Evolutionary conservation across 2,113 vertebrate genomes (phyloP).

Genomic region (Epinephelus lanceolatus): DNA sequence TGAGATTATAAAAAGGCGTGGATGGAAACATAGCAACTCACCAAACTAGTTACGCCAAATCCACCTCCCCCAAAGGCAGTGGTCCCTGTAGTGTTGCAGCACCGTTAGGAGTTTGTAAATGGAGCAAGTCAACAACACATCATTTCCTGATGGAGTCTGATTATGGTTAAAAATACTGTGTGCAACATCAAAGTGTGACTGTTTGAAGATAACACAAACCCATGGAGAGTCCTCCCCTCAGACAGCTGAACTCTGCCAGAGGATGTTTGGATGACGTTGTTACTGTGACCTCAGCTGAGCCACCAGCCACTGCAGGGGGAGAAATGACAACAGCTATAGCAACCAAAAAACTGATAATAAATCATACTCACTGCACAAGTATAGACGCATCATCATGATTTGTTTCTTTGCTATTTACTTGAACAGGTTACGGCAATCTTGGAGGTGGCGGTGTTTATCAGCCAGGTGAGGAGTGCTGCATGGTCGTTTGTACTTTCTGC

Average conservation of each 20-base stretch:
- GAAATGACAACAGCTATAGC: background rate
- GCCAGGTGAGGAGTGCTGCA: conserved; percentile 69
- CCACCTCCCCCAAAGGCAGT: background rate
- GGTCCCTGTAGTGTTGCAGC: conserved; percentile 24
- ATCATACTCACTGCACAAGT: background rate
- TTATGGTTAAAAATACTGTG: conserved; percentile 34
- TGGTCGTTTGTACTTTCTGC: background rate
- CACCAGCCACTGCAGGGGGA: background rate
- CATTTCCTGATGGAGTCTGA: conserved; percentile 45
- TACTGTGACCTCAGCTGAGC: conserved; percentile 32
- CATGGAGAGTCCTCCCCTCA: conserved; percentile 31
- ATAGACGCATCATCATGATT: background rate
- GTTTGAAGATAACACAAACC: conserved; percentile 58
- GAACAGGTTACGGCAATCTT: conserved; percentile 82
- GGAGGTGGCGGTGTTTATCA: conserved; percentile 73
- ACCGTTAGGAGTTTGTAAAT: conserved; percentile 41
- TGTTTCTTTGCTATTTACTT: background rate
- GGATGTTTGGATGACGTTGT: conserved; percentile 26
- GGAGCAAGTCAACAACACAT: conserved; percentile 34
- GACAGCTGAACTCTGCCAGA: conserved; percentile 28
- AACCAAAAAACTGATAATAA: background rate
- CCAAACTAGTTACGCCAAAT: background rate
- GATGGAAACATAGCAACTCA: too few species aligned
- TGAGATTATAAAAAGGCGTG: too few species aligned
- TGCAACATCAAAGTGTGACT: conserved; percentile 62